A percentile compares a stretch with the other conserved stretches of the same genome.
Conservation (phyloP, 2,888 invertebrate species). For the Amiota mariae region DNA sequence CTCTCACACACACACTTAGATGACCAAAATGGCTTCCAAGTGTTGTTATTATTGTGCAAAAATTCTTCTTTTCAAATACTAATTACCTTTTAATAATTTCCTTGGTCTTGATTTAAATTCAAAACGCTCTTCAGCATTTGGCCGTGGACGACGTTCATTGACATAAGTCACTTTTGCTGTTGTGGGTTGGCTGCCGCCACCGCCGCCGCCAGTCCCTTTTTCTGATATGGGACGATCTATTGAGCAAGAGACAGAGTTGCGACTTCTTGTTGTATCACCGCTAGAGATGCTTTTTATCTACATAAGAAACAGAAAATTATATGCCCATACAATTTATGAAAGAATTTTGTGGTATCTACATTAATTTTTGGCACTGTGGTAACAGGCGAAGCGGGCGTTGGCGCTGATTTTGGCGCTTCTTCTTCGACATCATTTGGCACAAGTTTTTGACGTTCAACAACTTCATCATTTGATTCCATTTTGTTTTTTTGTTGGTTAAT, state of each 20-base stretch:
- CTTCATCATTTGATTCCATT: conserved; percentile 74
- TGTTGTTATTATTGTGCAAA: conserved; percentile 4
- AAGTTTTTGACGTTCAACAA: conserved; percentile 73
- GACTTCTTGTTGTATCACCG: conserved; percentile 73
- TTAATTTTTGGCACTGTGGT: conserved; percentile 67
- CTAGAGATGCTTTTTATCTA: conserved; percentile 72
- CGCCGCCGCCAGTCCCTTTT: conserved; percentile 51
- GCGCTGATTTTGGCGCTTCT: conserved; percentile 71
- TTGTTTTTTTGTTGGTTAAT: conserved; percentile 25
- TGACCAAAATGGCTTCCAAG: not conserved
- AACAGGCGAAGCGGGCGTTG: conserved; percentile 70
- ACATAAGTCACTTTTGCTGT: conserved; percentile 72
- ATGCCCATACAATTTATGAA: conserved; percentile 13
- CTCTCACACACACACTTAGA: too few relatives aligned
- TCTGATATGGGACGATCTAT: conserved; percentile 72
- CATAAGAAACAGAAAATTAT: conserved; percentile 17
- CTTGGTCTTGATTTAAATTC: conserved; percentile 72
- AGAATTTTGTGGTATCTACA: conserved; percentile 50
- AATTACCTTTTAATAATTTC: conserved; percentile 72
- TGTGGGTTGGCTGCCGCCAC: conserved; percentile 43
- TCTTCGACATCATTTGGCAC: conserved; percentile 73
- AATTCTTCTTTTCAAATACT: not conserved
- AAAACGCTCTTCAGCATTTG: conserved; percentile 70
- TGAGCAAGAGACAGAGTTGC: conserved; percentile 72
- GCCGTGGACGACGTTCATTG: conserved; percentile 71